phyloP scores from a whole-genome alignment of 2,113 vertebrate species.

The Halichoeres trimaculatus region DNA sequence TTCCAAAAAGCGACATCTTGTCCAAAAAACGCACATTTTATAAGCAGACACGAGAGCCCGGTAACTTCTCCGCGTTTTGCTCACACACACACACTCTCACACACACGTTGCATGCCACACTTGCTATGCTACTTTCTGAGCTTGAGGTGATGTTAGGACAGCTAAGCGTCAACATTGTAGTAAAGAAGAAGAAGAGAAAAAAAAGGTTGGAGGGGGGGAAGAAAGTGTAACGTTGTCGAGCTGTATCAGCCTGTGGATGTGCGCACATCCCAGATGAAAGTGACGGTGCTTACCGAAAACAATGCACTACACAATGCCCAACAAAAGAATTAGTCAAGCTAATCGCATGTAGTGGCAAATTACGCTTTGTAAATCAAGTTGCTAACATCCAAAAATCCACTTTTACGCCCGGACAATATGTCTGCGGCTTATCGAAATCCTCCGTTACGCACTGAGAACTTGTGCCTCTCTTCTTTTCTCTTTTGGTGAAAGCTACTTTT shows the following conservation, averaged over 20 bases:
- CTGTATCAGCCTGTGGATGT: no score
- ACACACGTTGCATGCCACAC: conserved; percentile 52
- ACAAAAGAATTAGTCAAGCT: conserved; percentile 80
- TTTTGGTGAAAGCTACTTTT: conserved; percentile 11
- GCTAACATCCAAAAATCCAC: conserved; percentile 58
- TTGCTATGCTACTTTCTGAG: conserved; percentile 71
- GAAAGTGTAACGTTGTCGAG: not conserved
- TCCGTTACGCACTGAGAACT: conserved; percentile 67
- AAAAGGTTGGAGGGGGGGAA: not conserved
- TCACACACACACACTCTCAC: conserved; percentile 5
- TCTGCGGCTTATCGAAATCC: conserved; percentile 40
- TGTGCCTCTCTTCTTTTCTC: conserved; percentile 28
- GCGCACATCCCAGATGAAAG: conserved; percentile 58
- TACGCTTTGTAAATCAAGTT: conserved; percentile 62
- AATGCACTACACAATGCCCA: conserved; percentile 62
- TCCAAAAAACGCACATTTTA: conserved; percentile 40
- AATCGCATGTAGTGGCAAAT: conserved; percentile 67
- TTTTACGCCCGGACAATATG: conserved; percentile 63
- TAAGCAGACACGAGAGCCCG: conserved; percentile 3
- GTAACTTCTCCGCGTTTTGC: conserved; percentile 55
- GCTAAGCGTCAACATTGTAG: conserved; percentile 69
- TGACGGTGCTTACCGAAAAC: conserved; percentile 66
- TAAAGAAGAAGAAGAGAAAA: no score
- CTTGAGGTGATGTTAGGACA: conserved; percentile 82
- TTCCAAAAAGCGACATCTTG: conserved; percentile 41